These are phyloP conservation scores for Pachypeltis micranthus DNA, from an alignment of 1,140 invertebrate species.

Conservation along the genomic window DNA sequence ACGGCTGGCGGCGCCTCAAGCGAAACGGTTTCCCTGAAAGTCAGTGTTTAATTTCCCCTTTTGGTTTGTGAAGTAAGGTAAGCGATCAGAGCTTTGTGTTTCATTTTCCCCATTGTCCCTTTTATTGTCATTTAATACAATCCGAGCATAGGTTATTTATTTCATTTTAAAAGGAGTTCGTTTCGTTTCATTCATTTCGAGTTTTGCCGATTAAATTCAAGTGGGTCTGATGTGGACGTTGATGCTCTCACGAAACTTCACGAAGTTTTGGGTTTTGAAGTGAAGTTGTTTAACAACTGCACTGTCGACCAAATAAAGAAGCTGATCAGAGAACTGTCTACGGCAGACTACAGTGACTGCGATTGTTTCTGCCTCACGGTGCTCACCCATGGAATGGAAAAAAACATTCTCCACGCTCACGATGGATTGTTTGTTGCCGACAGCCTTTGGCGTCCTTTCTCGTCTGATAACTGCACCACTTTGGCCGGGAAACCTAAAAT, in stretches of 20 bases:
- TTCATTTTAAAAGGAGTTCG: too few relatives aligned
- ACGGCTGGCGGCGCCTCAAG: too few relatives aligned
- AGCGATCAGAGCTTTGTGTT: too few relatives aligned
- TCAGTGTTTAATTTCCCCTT: too few relatives aligned
- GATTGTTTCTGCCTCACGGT: conserved; percentile 52
- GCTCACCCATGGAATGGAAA: conserved; percentile 58
- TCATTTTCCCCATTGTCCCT: too few relatives aligned
- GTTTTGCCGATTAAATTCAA: too few relatives aligned
- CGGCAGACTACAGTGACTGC: conserved; percentile 40
- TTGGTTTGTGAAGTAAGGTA: too few relatives aligned
- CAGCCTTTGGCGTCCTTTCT: conserved; percentile 52
- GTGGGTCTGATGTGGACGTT: conserved; percentile 36
- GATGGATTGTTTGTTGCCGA: conserved; percentile 48
- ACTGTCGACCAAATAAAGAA: conserved; percentile 40
- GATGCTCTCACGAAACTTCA: conserved; percentile 43
- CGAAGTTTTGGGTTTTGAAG: conserved; percentile 57
- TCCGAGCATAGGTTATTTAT: too few relatives aligned
- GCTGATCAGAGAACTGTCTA: conserved; percentile 10
- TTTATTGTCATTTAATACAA: too few relatives aligned
- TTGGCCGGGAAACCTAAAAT: conserved; percentile 63
- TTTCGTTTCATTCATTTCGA: too few relatives aligned
- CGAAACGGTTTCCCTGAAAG: too few relatives aligned
- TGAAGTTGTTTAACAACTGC: conserved; percentile 43
- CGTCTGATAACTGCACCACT: conserved; percentile 48
- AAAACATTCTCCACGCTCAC: conserved; percentile 45